phyloP scores from a whole-genome alignment of 2,797 vertebrate genomes.

The Melanotaenia nigrans region DNA sequence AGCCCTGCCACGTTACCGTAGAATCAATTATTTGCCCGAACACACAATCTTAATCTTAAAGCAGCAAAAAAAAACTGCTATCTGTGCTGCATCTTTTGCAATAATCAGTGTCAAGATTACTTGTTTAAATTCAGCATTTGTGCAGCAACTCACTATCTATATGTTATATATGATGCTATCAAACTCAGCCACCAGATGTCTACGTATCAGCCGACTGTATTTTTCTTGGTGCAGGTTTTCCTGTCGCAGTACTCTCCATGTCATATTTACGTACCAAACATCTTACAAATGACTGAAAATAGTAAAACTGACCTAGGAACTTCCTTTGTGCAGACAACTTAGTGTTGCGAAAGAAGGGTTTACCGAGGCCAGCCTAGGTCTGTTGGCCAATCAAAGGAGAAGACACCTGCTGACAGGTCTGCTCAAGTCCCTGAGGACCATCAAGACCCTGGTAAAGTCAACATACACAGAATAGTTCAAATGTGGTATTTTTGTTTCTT shows the following conservation, averaged over 20 bases:
- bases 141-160: not conserved
- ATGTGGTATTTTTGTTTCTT: no score
- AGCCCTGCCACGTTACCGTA: not conserved
- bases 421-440: slow-evolving; percentile 96
- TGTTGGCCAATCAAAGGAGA: slow-evolving; percentile 95
- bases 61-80: not conserved
- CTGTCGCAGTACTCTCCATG: not conserved
- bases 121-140: not conserved
- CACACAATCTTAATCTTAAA: not conserved
- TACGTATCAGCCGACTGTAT: no score
- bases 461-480: not conserved
- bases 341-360: slow-evolving; percentile 94
- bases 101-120: not conserved
- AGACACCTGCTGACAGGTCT: slow-evolving; percentile 94
- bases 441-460: slow-evolving; percentile 93
- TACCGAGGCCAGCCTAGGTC: slow-evolving; percentile 94
- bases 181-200: not conserved
- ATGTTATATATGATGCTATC: not conserved
- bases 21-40: not conserved
- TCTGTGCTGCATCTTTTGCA: not conserved
- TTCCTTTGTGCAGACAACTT: slow-evolving; percentile 85
- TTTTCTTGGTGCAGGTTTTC: not conserved
- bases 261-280: not conserved
- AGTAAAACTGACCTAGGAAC: slow-evolving; percentile 3
- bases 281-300: not conserved